Evolutionary conservation across 1,140 invertebrate genomes (phyloP), one percentile per base, ranked within the genome.

Genomic region (Zeugodacus cucurbitae): DNA sequence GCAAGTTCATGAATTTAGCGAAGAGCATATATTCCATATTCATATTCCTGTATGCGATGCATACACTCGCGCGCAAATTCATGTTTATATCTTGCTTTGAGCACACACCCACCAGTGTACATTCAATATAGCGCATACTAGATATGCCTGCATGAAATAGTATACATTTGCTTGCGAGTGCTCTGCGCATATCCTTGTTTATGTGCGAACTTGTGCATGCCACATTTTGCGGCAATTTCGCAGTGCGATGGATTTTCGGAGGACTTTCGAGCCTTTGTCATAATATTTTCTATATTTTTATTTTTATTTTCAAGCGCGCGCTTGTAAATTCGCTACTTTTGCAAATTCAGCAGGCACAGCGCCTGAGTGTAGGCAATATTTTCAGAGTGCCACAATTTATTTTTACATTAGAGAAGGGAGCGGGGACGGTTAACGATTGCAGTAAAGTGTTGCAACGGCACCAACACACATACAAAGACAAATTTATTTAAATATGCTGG

Each of bases 1-100:
- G 41, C 74, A 82, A 82, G 74, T 82, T 82, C 74, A 82, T 82
- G 74, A 82, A 82, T 82, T 54, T 82, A 14, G 26, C 26, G 74
- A 29, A 82, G n/a, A 48, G 41, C 74, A n/a, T 22, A 82, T 82
- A 70, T 70, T 67, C 74, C 74, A 82, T 48, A 82, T 82, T 82
- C 74, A 82, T 82, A 82, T 82, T 82, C 67, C 14, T 67, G 11
- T 17, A 67, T 34, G 26, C 29, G 58, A 67, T 26, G 10, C 26
- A 41, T 2, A n/a, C 5, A 74, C 32, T 82, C 48, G 41, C 41
- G 34, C 34, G 8, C n/a, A 7, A n/a, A 62, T 22, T 22, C 22
- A 59, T 17, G 58, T 17, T 62, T 62, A 62, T 6, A 26, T 59
- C 58, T 22, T 20, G n/a, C 20, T 59, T 59, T 26, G 58, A 26